Percentiles rank a stretch among this genome's conserved stretches.
These are phyloP conservation scores for Boulengeromyrus knoepffleri DNA, from an alignment of 2,113 vertebrate genomes.

Conservation along the genomic window DNA sequence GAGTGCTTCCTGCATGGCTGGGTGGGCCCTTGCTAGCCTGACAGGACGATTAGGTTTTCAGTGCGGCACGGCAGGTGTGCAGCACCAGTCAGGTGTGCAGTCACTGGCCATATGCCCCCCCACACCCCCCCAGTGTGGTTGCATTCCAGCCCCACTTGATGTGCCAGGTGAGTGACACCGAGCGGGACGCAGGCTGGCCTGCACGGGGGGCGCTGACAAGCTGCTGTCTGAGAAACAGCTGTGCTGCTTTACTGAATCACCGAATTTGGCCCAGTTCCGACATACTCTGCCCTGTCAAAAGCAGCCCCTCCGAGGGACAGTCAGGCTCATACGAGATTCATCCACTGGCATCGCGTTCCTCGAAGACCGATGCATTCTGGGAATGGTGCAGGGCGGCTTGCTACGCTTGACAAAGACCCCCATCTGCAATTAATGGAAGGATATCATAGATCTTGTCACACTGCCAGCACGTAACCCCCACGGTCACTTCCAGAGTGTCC, in stretches of 20 bases:
- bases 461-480: not conserved
- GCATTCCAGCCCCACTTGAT: slow-evolving; percentile 55
- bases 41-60: not conserved
- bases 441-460: slow-evolving; percentile 25
- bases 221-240: slow-evolving; percentile 25
- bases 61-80: slow-evolving; percentile 69
- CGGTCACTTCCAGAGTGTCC: not conserved
- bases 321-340: not conserved
- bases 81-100: slow-evolving; percentile 65
- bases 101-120: slow-evolving; percentile 67
- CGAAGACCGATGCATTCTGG: not conserved
- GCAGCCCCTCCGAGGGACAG: not conserved
- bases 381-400: not conserved
- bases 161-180: slow-evolving; percentile 52
- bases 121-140: slow-evolving; percentile 35
- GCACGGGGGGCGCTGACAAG: slow-evolving; percentile 45
- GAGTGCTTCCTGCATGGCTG: not conserved
- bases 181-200: slow-evolving; percentile 19
- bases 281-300: not conserved
- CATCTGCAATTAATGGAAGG: not conserved
- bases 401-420: not conserved
- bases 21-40: not conserved
- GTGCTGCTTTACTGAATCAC: not conserved
- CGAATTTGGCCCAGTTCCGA: not conserved
- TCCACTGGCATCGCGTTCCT: not conserved